Evolutionary conservation across 2,888 invertebrate genomes (phyloP).

Genomic region (Aphodius granarius): DNA sequence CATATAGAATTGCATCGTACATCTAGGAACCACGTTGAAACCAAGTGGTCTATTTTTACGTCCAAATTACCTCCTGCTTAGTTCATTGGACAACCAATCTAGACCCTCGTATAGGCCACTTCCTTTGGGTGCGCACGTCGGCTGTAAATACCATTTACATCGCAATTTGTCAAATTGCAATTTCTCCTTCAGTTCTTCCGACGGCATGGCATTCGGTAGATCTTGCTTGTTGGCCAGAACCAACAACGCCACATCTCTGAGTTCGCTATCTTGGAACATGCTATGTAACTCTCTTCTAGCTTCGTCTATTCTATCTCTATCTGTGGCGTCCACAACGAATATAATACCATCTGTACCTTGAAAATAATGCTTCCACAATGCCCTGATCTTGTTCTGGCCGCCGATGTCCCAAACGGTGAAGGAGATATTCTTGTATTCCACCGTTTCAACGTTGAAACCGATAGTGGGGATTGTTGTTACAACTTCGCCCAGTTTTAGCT

Average conservation of each 20-base stretch:
- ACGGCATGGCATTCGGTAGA: constrained; percentile 92
- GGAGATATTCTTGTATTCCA: constrained; percentile 99
- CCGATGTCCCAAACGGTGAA: constrained; percentile 99
- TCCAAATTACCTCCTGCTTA: constrained; percentile 71
- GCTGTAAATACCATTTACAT: constrained; percentile 96
- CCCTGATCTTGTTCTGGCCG: constrained; percentile 97
- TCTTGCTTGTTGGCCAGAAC: constrained; percentile 99
- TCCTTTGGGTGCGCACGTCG: constrained; percentile 96
- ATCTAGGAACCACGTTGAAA: neutral
- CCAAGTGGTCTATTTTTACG: neutral
- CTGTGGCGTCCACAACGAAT: constrained; percentile 97
- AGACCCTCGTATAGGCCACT: constrained; percentile 94
- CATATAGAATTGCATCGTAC: neutral
- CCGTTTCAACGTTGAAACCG: constrained; percentile 97
- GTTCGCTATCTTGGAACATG: constrained; percentile 93
- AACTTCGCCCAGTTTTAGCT: constrained; percentile 95
- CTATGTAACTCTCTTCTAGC: constrained; percentile 89
- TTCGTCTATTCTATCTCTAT: constrained; percentile 91
- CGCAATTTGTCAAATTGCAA: constrained; percentile 83
- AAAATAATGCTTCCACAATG: constrained; percentile 98
- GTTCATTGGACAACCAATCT: constrained; percentile 93
- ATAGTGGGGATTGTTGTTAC: constrained; percentile 99
- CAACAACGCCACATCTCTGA: constrained; percentile 88
- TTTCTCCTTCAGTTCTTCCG: constrained; percentile 92
- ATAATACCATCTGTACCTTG: constrained; percentile 97